Evolutionary conservation across 1,140 invertebrate genomes (phyloP), one percentile per base, ranked within the genome.

Genomic region (Oedothorax gibbosus): DNA sequence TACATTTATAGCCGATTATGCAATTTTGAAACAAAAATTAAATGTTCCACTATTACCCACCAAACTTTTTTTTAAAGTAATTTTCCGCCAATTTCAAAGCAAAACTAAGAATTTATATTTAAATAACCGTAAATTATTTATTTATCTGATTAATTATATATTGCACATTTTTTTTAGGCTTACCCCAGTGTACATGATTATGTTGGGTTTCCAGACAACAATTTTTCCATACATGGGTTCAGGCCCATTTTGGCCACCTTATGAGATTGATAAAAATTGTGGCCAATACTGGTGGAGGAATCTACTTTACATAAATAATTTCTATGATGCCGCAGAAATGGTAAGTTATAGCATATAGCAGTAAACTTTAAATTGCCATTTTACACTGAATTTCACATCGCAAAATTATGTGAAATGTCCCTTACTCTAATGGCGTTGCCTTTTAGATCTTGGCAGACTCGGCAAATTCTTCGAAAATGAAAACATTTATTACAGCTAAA

Each of bases 211-310:
- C 62, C 72, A 86, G 57, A 85, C 87, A 8, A 86, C 82, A 35
- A 8, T 88, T 6, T 85, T 88, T 12, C 72, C 79, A 50, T 86
- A 88, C 64, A 20, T 87, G 8, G 87, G 85, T 21, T 64, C 72
- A 9, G 88, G 88, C 15, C 88, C 88, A 6, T 80, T 85, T n/a
- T 88, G 88, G 88, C 15, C 54, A 0, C 77, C 85, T n/a, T 79
- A 84, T 18, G 86, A 68, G 7, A 62, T 72, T 51, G 85, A 86
- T 35, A 14, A 0, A 3, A 78, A 77, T 50, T 89, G 89, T 66
- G 78, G 86, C 50, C 79, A 86, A n/a, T 86, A 87, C 60, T 89
- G 89, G 89, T 89, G 88, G 88, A 81, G 87, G 72, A 89, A 89
- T 73, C 35, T 87, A 0, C 78, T 88, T 5, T 89, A 89, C 65